Evolutionary conservation across 30 jellyfish, hydroid and myxozoan species (phyloP), one percentile per base, ranked within the genome.

Genomic region (Hydractinia echinata): DNA sequence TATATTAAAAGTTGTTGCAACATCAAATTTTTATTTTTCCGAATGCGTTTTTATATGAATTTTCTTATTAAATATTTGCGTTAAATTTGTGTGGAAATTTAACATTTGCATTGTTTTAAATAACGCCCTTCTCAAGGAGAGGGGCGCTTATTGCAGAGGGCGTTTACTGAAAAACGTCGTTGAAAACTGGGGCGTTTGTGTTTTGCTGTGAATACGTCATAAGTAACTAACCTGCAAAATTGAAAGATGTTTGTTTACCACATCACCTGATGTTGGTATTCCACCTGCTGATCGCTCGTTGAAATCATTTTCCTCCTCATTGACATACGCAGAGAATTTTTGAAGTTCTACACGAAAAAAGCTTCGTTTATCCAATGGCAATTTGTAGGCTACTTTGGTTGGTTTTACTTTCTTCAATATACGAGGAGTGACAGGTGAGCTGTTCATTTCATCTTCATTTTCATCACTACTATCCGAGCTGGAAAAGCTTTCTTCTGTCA

Each of bases 391-490:
- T 13, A 6, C 16, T 13, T 64, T 64, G 10, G 51, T 64, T 7
- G 19, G 74, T 64, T 64, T 64, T 6, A 51, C 51, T 44, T n/a
- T 44, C 19, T n/a, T 51, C 2, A 64, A 64, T 6, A 6, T 51
- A 4, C 51, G 74, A 0, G 39, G 51, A 6, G 18, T 51, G 9
- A 51, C 51, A 13, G 74, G 39, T 64, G 10, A 51, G 2, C 4
- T 51, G 2, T n/a, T 44, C 18, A 64, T 44, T n/a, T 64, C 39
- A 4, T 64, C 74, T 6, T 64, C 74, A 13, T 64, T 51, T 1
- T 64, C 74, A 64, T 64, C 74, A 13, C 19, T n/a, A 64, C 74
- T 64, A 6, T 64, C 74, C 19, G 74, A 64, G 18, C 74, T 64
- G 0, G 39, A 64, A 64, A 66, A 7, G 30, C 76, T 8, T 66